A percentile compares a stretch with the other conserved stretches of the same genome.
These are phyloP conservation scores for Spongilla lacustris DNA, from an alignment of 37 sponge, comb jelly and placozoan species.

Conservation along the genomic window DNA sequence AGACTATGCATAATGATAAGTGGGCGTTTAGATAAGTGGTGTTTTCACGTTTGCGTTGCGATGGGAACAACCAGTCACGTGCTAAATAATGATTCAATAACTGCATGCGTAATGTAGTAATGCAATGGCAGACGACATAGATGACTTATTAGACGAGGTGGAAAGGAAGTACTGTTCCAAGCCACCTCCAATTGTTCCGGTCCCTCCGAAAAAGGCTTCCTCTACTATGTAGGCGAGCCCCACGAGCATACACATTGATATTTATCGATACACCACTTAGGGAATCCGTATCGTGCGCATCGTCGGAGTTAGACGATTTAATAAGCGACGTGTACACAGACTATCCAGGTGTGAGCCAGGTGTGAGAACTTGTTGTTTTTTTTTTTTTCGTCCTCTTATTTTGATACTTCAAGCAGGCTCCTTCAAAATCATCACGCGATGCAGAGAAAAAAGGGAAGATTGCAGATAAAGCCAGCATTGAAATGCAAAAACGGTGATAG, in stretches of 20 bases:
- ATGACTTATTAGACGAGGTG: constrained; percentile 45
- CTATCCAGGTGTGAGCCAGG: not conserved
- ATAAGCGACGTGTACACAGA: not conserved
- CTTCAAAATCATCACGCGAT: not conserved
- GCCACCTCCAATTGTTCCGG: not conserved
- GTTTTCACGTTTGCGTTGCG: not conserved
- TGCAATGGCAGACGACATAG: constrained; percentile 18
- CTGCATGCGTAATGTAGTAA: not conserved
- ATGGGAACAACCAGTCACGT: not conserved
- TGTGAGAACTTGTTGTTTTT: not conserved
- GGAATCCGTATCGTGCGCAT: not conserved
- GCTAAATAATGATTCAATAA: not conserved
- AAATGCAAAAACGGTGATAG: not conserved
- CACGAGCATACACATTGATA: not conserved
- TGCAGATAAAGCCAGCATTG: not conserved
- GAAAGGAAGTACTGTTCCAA: constrained; percentile 18
- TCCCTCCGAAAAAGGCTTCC: not conserved
- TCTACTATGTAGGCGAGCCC: not conserved
- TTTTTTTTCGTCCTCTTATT: not conserved
- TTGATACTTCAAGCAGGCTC: not conserved
- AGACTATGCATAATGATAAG: not conserved
- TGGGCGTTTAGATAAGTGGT: not conserved
- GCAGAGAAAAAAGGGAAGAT: not conserved
- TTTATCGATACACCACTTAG: not conserved
- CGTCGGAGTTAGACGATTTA: not conserved